These are phyloP conservation scores for Seira ritae DNA, from an alignment of 2,888 invertebrate genomes.

Conservation along the genomic window DNA sequence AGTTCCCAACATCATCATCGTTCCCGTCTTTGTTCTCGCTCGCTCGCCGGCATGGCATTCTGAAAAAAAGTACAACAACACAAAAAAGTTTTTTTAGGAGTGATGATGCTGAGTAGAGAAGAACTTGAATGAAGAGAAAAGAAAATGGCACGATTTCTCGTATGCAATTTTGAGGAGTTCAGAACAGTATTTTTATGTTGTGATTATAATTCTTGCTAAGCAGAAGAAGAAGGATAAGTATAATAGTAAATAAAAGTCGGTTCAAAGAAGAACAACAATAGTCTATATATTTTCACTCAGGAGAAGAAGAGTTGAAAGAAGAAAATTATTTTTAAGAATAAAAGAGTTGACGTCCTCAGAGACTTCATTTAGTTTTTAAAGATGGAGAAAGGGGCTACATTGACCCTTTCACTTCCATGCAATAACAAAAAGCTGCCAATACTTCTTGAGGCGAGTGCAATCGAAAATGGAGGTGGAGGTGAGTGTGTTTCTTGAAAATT, in stretches of 20 bases:
- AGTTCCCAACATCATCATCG: constrained; percentile 5
- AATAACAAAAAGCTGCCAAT: constrained; percentile 66
- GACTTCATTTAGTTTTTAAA: constrained; percentile 15
- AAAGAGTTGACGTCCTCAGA: background rate
- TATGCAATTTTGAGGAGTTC: constrained; percentile 29
- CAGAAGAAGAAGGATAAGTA: background rate
- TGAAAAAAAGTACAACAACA: constrained; percentile 42
- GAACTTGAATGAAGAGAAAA: background rate
- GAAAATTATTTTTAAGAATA: constrained; percentile 39
- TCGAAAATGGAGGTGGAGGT: constrained; percentile 59
- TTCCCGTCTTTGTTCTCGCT: constrained; percentile 1
- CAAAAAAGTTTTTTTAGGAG: background rate
- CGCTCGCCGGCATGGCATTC: constrained; percentile 20
- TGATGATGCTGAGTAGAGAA: background rate
- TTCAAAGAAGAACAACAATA: background rate
- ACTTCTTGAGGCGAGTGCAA: constrained; percentile 64
- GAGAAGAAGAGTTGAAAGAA: constrained; percentile 3
- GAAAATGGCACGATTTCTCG: constrained; percentile 2
- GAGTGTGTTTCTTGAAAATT: constrained; percentile 25
- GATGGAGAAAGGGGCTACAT: constrained; percentile 66
- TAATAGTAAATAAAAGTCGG: background rate
- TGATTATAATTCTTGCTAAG: constrained; percentile 10
- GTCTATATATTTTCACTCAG: constrained; percentile 10
- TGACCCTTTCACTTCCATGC: constrained; percentile 67
- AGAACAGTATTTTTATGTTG: constrained; percentile 50